These are phyloP conservation scores for Orycteropus afer DNA, from an alignment of 2,113 vertebrate genomes.

Conservation along the genomic window DNA sequence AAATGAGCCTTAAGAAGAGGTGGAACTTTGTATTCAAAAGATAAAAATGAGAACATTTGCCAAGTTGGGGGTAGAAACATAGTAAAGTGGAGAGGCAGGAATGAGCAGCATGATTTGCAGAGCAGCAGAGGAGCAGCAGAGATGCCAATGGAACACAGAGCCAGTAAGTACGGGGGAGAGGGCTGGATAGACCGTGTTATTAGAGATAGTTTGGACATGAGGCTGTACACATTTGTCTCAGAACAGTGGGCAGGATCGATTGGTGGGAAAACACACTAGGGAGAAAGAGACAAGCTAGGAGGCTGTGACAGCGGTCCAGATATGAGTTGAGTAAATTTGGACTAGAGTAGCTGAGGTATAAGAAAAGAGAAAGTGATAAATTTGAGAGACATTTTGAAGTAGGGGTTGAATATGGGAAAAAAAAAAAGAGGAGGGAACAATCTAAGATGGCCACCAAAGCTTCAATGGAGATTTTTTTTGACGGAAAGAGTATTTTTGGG, in stretches of 20 bases:
- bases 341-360: neutral
- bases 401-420: neutral
- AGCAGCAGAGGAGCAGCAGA: neutral
- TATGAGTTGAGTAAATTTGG: neutral
- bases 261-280: neutral
- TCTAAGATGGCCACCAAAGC: neutral
- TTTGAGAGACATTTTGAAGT: neutral
- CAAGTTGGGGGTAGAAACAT: neutral
- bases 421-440: neutral
- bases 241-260: neutral
- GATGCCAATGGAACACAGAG: neutral
- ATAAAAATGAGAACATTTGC: neutral
- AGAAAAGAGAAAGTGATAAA: neutral
- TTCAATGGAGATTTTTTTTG: neutral
- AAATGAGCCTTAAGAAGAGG: slow-evolving; percentile 1
- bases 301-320: neutral
- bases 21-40: neutral
- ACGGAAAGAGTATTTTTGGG: neutral
- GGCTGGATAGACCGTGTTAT: neutral
- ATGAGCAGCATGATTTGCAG: neutral
- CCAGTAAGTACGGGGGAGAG: neutral
- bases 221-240: no score
- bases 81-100: neutral
- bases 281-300: neutral
- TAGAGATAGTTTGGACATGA: neutral